These are phyloP conservation scores for Psophia crepitans DNA, from an alignment of 2,113 vertebrate genomes.

Conservation along the genomic window DNA sequence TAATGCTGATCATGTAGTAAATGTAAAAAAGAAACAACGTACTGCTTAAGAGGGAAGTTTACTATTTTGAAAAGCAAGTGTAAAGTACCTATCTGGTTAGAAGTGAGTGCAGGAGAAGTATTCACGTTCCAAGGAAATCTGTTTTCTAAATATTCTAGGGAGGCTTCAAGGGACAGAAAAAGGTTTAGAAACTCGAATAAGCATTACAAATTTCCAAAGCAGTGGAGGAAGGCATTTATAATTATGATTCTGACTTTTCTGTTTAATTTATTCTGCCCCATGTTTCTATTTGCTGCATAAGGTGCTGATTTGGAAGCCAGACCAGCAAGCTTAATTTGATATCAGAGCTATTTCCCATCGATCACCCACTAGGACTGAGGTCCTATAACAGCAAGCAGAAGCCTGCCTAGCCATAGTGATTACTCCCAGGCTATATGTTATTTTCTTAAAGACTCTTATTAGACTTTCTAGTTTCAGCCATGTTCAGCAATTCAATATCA, in stretches of 20 bases:
- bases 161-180: background rate
- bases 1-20: background rate
- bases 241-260: background rate
- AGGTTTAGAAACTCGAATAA: background rate
- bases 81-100: background rate
- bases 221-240: background rate
- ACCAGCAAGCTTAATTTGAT: background rate
- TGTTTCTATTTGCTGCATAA: background rate
- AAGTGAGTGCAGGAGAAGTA: background rate
- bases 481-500: constrained; percentile 8
- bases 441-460: background rate
- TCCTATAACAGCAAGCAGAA: background rate
- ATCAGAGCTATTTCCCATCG: background rate
- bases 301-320: background rate
- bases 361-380: background rate
- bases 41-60: background rate
- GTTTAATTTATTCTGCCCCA: background rate
- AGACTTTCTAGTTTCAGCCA: background rate
- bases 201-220: background rate
- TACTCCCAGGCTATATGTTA: background rate
- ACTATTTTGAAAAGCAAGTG: background rate
- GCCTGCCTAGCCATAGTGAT: background rate
- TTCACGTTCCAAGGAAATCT: background rate
- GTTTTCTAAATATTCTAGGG: background rate
- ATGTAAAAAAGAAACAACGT: background rate